Evolutionary conservation across 2,888 invertebrate genomes (phyloP).

Genomic region (Apamea anceps): DNA sequence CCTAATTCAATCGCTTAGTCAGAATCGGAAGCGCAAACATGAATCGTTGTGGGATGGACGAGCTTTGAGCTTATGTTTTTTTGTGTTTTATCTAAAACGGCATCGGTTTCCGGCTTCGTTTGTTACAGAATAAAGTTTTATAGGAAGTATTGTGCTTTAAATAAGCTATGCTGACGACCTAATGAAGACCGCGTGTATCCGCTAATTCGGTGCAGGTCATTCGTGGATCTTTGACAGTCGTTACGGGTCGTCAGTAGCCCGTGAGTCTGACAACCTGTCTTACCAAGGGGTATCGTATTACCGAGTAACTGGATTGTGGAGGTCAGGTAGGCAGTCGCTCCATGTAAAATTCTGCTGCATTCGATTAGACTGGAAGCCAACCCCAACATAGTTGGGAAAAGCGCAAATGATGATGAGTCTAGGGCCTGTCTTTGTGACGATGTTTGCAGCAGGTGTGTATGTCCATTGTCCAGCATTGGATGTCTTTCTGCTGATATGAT

Average conservation of each 20-base stretch:
- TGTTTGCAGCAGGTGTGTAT: too few relatives aligned
- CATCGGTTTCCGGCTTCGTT: not conserved
- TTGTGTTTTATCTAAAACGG: constrained; percentile 1
- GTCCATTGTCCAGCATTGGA: not conserved
- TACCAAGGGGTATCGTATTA: too few relatives aligned
- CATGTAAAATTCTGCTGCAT: too few relatives aligned
- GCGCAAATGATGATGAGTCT: too few relatives aligned
- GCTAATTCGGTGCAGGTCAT: not conserved
- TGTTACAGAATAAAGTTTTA: not conserved
- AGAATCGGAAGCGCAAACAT: constrained; percentile 11
- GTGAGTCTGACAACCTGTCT: too few relatives aligned
- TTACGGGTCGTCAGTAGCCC: too few relatives aligned
- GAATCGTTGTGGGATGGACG: not conserved
- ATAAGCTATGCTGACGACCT: not conserved
- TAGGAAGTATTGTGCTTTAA: not conserved
- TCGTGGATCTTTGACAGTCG: too few relatives aligned
- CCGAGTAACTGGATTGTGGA: too few relatives aligned
- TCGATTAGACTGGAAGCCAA: too few relatives aligned
- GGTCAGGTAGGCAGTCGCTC: too few relatives aligned
- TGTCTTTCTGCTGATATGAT: not conserved
- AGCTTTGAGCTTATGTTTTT: constrained; percentile 11
- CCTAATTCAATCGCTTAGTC: constrained; percentile 26
- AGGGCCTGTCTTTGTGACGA: too few relatives aligned
- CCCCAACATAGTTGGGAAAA: too few relatives aligned
- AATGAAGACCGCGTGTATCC: not conserved